A percentile compares a stretch with the other conserved stretches of the same genome.
phyloP scores from a whole-genome alignment of 2,797 vertebrate genomes.

The Eurystomus glaucurus region DNA sequence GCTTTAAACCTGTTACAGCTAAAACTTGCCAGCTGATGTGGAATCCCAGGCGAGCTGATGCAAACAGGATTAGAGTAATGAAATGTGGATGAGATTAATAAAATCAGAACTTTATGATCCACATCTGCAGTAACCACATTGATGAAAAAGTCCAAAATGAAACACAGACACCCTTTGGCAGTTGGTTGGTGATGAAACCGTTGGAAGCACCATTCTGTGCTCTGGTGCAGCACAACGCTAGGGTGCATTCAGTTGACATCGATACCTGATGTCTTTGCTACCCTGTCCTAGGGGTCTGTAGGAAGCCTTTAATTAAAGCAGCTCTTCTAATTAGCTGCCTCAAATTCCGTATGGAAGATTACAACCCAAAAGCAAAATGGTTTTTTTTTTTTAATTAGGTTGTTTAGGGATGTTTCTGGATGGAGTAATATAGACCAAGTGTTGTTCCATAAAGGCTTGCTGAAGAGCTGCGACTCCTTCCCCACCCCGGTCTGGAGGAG shows the following conservation, averaged over 20 bases:
- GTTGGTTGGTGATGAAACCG: background rate
- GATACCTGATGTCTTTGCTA: background rate
- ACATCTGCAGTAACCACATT: background rate
- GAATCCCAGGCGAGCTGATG: background rate
- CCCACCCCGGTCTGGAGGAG: background rate
- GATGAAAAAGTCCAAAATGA: background rate
- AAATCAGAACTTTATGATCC: background rate
- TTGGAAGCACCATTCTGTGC: background rate
- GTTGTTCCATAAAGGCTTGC: background rate
- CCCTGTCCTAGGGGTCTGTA: background rate
- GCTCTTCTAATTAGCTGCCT: background rate
- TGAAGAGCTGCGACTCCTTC: background rate
- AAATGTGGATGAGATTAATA: background rate
- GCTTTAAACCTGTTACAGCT: background rate
- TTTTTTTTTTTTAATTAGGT: background rate
- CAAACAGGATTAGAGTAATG: background rate
- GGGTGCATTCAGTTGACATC: background rate
- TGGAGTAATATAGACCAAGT: background rate
- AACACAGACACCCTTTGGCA: background rate
- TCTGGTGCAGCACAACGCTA: background rate
- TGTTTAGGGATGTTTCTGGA: background rate
- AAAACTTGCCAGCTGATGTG: background rate
- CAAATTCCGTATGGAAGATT: background rate
- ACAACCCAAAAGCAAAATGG: background rate
- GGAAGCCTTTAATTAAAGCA: background rate